Evolutionary conservation across 2,113 vertebrate genomes (phyloP), one percentile per base, ranked within the genome.

Genomic region (Sturnus vulgaris): DNA sequence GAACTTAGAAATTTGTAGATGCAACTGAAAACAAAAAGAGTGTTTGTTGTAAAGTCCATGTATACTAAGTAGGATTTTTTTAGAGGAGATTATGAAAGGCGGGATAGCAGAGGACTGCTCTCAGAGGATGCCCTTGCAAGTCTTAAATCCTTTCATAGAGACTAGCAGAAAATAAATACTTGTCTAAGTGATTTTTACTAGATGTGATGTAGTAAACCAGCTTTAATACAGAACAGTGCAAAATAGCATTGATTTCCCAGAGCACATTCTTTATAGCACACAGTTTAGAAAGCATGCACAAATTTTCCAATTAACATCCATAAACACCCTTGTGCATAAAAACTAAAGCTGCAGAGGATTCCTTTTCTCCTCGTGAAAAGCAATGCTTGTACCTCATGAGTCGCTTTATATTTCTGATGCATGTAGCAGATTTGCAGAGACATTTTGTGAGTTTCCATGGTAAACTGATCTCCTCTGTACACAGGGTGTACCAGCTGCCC

Each of bases 281-380:
- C 7, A 9, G 49, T 57, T 90, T 71, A 49, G 25, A 93, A 93
- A 78, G 60, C 44, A 73, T 1, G 10, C 30, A 86, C 0, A 1
- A 91, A 49, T 78, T 86, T 82, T 92, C 69, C 81, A 80, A 89
- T 87, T 96, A 96, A 90, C 40, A 82, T 82, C 69, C 77, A 94
- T 92, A 92, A 95, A 94, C 63, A 59, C 65, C 22, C 24, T 28
- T 3, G 4, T 55, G 60, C 40, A 82, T 73, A 73, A 73, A 90
- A 96, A 57, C 31, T 44, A n/a, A 77, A 84, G 25, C 44, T 63
- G 5, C 12, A 90, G 37, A 78, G 39, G 13, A 47, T 50, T 53
- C 40, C 31, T 31, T 66, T 68, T 20, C 73, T 25, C 30, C 42
- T 65, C 22, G 9, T 37, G 42, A 33, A 93, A 84, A 88, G 52